A percentile compares a stretch with the other conserved stretches of the same genome.
Evolutionary conservation across 2,888 invertebrate genomes (phyloP).

Genomic region (Cepaea hortensis): DNA sequence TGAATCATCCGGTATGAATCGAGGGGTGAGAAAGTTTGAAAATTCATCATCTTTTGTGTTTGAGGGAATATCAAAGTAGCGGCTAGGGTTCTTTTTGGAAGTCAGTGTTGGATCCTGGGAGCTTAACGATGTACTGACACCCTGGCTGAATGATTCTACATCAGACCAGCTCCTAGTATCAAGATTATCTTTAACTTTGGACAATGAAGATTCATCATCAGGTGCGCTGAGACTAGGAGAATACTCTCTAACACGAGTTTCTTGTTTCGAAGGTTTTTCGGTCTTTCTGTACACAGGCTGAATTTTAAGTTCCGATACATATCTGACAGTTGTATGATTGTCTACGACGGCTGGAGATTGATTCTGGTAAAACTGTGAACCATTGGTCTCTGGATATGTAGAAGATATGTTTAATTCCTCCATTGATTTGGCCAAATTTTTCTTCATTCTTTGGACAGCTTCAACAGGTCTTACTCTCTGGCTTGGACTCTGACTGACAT

Average conservation of each 20-base stretch:
- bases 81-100: not conserved
- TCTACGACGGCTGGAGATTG: not conserved
- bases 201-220: not conserved
- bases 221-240: not conserved
- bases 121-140: not conserved
- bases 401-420: constrained; percentile 22
- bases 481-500: not conserved
- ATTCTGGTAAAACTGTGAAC: no score
- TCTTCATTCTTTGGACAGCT: constrained; percentile 42
- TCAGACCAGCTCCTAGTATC: constrained; percentile 9
- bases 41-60: not conserved
- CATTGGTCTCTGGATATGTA: not conserved
- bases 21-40: not conserved
- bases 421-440: constrained; percentile 48
- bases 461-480: constrained; percentile 32
- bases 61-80: not conserved
- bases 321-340: not conserved
- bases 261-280: not conserved
- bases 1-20: not conserved
- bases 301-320: constrained; percentile 12
- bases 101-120: not conserved
- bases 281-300: constrained; percentile 6
- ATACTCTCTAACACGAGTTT: not conserved
- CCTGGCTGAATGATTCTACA: constrained; percentile 20
- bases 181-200: not conserved